Percentiles rank a stretch among this genome's conserved stretches.
Evolutionary conservation across 30 jellyfish, hydroid and myxozoan genomes (phyloP).

Genomic region (Aurelia coerulea): DNA sequence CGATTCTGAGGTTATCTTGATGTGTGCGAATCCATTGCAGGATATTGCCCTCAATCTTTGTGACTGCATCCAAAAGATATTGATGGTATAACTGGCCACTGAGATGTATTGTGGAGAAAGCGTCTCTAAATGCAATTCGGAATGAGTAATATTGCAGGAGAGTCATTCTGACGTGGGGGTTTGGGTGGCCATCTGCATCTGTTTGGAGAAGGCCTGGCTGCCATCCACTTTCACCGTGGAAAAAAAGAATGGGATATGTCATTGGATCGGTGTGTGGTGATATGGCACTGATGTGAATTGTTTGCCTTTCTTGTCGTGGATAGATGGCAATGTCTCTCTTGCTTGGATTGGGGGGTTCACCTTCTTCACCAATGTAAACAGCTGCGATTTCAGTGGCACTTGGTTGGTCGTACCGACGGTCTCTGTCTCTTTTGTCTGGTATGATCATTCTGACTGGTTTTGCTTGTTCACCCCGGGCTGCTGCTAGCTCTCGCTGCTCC

Average conservation of each 20-base stretch:
- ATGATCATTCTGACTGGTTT: neutral
- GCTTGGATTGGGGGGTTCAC: neutral
- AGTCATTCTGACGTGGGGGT: neutral
- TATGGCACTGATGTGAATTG: neutral
- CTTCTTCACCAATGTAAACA: neutral
- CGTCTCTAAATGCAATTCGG: neutral
- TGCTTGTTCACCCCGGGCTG: neutral
- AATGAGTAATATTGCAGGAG: neutral
- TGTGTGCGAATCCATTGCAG: neutral
- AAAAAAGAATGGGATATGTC: conserved; percentile 47
- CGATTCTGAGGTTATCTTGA: neutral
- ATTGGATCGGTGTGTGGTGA: conserved; percentile 34
- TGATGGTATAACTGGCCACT: neutral
- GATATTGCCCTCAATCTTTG: neutral
- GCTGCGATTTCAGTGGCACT: neutral
- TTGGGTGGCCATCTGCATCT: neutral
- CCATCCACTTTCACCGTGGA: conserved; percentile 57
- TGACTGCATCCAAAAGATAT: neutral
- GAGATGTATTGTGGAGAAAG: neutral
- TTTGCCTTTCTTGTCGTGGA: neutral
- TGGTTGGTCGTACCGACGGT: neutral
- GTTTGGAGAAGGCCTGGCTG: too few relatives aligned
- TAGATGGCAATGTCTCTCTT: neutral
- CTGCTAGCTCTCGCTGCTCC: neutral
- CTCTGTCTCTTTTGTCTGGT: neutral